Conservation (phyloP, 1,140 invertebrate genomes). For the Metaphire vulgaris region DNA sequence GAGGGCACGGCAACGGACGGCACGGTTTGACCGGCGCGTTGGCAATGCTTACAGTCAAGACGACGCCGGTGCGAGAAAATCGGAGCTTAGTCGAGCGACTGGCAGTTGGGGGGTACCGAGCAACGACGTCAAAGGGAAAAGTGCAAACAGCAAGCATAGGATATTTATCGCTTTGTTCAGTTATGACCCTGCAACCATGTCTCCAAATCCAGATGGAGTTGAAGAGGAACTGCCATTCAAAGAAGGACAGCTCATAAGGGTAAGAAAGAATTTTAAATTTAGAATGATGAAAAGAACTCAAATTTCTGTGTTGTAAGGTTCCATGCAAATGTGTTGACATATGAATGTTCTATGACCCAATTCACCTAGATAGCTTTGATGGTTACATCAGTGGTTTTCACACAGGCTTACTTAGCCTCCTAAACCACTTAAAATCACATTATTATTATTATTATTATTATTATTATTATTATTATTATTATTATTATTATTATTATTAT, state of each 20-base stretch:
- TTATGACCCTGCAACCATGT: slow-evolving; percentile 95
- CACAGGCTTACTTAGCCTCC: too few relatives aligned
- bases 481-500: too few relatives aligned
- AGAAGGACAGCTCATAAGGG: slow-evolving; percentile 94
- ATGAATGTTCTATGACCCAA: too few relatives aligned
- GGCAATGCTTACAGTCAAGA: neutral
- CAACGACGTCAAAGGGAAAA: slow-evolving; percentile 30
- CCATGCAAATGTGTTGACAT: too few relatives aligned
- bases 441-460: too few relatives aligned
- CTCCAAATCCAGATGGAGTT: slow-evolving; percentile 92
- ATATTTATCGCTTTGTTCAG: slow-evolving; percentile 92
- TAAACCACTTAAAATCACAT: too few relatives aligned
- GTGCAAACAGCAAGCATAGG: slow-evolving; percentile 45
- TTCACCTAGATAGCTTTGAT: too few relatives aligned
- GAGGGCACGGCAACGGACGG: neutral
- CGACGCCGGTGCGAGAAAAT: neutral
- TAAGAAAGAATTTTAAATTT: too few relatives aligned
- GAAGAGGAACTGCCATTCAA: slow-evolving; percentile 94
- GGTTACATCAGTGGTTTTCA: too few relatives aligned
- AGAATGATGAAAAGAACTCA: too few relatives aligned
- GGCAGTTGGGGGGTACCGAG: neutral
- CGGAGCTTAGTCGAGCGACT: neutral
- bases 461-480: too few relatives aligned
- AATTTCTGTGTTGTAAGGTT: too few relatives aligned
- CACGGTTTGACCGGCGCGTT: neutral